Conservation (phyloP, 2,797 vertebrate species). For the Bufotes viridis region DNA sequence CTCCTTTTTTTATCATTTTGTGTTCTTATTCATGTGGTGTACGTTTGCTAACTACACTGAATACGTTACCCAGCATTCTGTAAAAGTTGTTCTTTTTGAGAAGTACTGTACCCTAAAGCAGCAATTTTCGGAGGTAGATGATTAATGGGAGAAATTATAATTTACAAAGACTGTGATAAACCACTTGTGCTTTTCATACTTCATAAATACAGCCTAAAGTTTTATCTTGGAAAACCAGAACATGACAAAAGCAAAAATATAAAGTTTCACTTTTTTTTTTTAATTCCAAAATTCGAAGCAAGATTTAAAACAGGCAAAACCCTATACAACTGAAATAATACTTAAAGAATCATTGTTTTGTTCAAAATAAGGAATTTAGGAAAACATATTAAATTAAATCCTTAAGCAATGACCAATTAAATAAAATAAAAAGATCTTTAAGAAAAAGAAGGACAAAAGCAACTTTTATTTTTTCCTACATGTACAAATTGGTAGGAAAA, state of each 20-base stretch:
- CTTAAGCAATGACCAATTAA: slow-evolving; percentile 66
- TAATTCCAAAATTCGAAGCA: slow-evolving; percentile 67
- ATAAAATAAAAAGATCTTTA: slow-evolving; percentile 65
- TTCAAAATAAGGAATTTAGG: slow-evolving; percentile 63
- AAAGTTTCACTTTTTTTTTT: slow-evolving; percentile 62
- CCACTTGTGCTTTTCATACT: too few species aligned
- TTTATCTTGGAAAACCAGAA: neutral
- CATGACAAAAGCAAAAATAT: slow-evolving; percentile 60
- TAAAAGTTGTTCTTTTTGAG: too few species aligned
- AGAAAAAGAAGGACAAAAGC: slow-evolving; percentile 61
- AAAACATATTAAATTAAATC: slow-evolving; percentile 69
- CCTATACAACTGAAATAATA: slow-evolving; percentile 68
- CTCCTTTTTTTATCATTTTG: too few species aligned
- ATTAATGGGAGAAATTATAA: too few species aligned
- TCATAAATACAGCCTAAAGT: neutral
- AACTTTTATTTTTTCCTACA: slow-evolving; percentile 60
- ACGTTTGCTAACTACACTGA: too few species aligned
- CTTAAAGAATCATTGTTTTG: slow-evolving; percentile 62
- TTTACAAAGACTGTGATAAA: too few species aligned
- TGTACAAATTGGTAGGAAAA: slow-evolving; percentile 66
- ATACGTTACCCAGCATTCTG: too few species aligned
- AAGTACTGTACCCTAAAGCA: too few species aligned
- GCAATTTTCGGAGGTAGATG: too few species aligned
- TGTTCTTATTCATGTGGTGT: too few species aligned
- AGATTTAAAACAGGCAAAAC: slow-evolving; percentile 68